phyloP scores from a whole-genome alignment of 2,797 vertebrate species.

The Chaetophractus vellerosus region DNA sequence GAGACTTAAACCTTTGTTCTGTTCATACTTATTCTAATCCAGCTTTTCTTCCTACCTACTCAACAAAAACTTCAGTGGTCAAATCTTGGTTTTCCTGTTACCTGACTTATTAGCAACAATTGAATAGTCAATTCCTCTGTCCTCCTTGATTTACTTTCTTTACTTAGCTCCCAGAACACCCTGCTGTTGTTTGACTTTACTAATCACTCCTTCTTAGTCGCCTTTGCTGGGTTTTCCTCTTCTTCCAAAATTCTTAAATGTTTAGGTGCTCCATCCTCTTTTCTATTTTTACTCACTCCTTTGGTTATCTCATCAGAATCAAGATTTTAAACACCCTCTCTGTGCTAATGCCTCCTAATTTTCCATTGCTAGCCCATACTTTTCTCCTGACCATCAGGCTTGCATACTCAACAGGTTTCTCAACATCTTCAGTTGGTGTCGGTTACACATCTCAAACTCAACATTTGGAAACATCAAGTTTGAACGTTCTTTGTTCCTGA shows the following conservation, averaged over 20 bases:
- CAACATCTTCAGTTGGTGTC: not conserved
- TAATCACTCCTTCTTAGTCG: not conserved
- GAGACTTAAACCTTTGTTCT: too few relatives aligned
- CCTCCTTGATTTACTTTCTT: not conserved
- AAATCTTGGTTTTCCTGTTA: not conserved
- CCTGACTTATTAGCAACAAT: not conserved
- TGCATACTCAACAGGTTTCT: not conserved
- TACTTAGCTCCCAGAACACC: not conserved
- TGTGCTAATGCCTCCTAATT: not conserved
- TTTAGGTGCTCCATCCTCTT: not conserved
- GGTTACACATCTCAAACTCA: not conserved
- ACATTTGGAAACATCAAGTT: not conserved
- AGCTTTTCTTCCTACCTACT: not conserved
- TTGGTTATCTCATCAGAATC: not conserved
- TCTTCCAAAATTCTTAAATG: not conserved
- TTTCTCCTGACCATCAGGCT: not conserved
- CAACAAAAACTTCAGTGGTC: not conserved
- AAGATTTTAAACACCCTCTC: not conserved
- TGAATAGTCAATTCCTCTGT: not conserved
- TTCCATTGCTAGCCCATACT: not conserved
- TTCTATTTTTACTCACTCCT: not conserved
- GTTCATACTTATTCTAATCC: not conserved
- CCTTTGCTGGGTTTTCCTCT: not conserved
- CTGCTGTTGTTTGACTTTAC: not conserved
- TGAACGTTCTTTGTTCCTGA: conserved; percentile 4